Evolutionary conservation across 1,140 invertebrate species (phyloP).

Genomic region (Drosophila kurseongensis): DNA sequence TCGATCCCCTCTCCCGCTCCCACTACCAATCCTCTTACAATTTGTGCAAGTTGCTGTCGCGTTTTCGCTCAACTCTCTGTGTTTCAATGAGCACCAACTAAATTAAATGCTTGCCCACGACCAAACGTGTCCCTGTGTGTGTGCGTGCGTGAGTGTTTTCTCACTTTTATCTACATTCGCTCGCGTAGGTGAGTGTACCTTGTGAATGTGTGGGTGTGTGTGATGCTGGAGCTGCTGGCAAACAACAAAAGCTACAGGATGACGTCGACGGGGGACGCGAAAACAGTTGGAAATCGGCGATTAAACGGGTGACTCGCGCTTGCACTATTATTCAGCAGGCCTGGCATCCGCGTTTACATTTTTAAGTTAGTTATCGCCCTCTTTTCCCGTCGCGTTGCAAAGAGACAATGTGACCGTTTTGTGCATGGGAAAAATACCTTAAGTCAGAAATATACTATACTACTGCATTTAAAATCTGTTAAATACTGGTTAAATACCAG

Average conservation of each 20-base stretch:
- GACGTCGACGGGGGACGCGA: slow-evolving; percentile 11
- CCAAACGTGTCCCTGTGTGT: slow-evolving; percentile 26
- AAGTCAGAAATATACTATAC: neutral
- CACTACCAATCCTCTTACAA: slow-evolving; percentile 43
- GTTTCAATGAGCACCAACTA: slow-evolving; percentile 58
- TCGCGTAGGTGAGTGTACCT: slow-evolving; percentile 32
- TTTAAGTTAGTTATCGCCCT: slow-evolving; percentile 66
- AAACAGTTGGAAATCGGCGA: slow-evolving; percentile 54
- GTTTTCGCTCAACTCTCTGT: slow-evolving; percentile 27
- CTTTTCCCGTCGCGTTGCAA: slow-evolving; percentile 47
- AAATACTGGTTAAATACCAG: no score
- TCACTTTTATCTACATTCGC: slow-evolving; percentile 60
- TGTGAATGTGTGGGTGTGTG: slow-evolving; percentile 56
- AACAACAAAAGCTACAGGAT: slow-evolving; percentile 51
- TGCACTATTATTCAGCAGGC: slow-evolving; percentile 53
- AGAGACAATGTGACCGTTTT: slow-evolving; percentile 9
- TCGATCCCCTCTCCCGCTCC: slow-evolving; percentile 9
- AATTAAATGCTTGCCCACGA: slow-evolving; percentile 63
- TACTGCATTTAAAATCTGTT: neutral
- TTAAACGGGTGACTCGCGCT: slow-evolving; percentile 39
- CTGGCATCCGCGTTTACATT: slow-evolving; percentile 61
- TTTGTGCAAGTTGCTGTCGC: slow-evolving; percentile 41
- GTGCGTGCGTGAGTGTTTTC: slow-evolving; percentile 59
- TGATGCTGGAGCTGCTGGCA: slow-evolving; percentile 67
- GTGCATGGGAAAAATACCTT: neutral